A percentile compares a stretch with the other conserved stretches of the same genome.
Evolutionary conservation across 2,888 invertebrate genomes (phyloP).

Genomic region (Willowsia nigromaculata): DNA sequence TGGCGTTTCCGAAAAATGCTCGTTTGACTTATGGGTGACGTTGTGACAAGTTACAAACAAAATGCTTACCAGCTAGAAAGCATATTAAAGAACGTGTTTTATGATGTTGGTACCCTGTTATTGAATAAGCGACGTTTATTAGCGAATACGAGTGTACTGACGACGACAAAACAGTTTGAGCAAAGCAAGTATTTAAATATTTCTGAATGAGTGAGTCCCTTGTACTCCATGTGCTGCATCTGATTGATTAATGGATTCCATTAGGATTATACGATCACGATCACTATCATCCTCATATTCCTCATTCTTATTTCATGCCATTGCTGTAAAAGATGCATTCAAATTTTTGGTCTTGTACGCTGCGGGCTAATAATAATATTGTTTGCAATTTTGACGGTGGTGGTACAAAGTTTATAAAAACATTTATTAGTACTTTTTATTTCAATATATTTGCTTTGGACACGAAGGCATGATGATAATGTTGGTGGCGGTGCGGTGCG

Average conservation of each 20-base stretch:
- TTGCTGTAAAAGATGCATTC: not conserved
- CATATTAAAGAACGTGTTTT: not conserved
- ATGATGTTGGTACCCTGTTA: not conserved
- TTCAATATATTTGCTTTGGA: not conserved
- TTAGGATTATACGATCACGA: slow-evolving; percentile 67
- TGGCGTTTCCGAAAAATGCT: slow-evolving; percentile 54
- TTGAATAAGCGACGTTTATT: slow-evolving; percentile 45
- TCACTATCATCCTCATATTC: not conserved
- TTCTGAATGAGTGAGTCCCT: slow-evolving; percentile 50
- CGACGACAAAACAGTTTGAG: not conserved
- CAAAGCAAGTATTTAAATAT: slow-evolving; percentile 55
- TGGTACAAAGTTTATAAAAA: not conserved
- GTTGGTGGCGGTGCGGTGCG: slow-evolving; percentile 17
- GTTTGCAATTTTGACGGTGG: slow-evolving; percentile 22
- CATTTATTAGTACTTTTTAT: slow-evolving; percentile 19
- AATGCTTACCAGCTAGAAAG: not conserved
- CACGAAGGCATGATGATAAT: slow-evolving; percentile 6
- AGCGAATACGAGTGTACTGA: not conserved
- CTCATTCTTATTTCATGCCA: slow-evolving; percentile 7
- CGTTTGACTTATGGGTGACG: slow-evolving; percentile 58
- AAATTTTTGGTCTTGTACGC: slow-evolving; percentile 51
- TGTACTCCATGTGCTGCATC: slow-evolving; percentile 52
- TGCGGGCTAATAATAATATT: slow-evolving; percentile 57
- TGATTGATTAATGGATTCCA: slow-evolving; percentile 75
- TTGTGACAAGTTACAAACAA: slow-evolving; percentile 40